Evolutionary conservation across 2,888 invertebrate species (phyloP).

Genomic region (Calliopum simillimum): DNA sequence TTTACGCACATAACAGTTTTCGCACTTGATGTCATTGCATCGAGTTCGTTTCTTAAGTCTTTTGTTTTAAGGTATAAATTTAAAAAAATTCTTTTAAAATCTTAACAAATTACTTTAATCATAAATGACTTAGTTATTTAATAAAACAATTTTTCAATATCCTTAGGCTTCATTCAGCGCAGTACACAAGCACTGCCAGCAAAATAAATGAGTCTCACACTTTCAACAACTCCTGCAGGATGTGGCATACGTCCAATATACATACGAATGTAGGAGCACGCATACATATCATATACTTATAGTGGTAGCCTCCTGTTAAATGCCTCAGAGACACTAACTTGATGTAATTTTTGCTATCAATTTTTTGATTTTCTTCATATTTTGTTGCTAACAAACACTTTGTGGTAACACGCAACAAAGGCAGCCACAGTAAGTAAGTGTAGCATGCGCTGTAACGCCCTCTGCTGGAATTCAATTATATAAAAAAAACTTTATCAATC

Average conservation of each 20-base stretch:
- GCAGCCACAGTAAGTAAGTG: too few species aligned
- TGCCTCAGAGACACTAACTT: too few species aligned
- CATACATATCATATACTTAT: too few species aligned
- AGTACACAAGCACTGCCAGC: not conserved
- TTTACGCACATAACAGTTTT: too few species aligned
- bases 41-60: slow-evolving; percentile 1
- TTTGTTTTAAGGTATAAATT: not conserved
- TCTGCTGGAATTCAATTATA: slow-evolving; percentile 43
- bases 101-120: not conserved
- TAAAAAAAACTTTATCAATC: slow-evolving; percentile 9
- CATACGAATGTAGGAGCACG: not conserved
- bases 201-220: slow-evolving; percentile 4
- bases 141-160: not conserved
- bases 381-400: too few species aligned
- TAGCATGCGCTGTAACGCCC: slow-evolving; percentile 39
- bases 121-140: not conserved
- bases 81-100: not conserved
- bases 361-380: too few species aligned
- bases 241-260: not conserved
- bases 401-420: slow-evolving; percentile 16
- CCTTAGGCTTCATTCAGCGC: not conserved
- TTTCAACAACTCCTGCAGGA: not conserved
- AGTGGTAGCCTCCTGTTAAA: too few species aligned
- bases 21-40: too few species aligned
- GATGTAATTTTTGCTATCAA: too few species aligned